Base-by-base conservation (phyloP, 2,113 vertebrate species). In the Lates calcarifer region DNA sequence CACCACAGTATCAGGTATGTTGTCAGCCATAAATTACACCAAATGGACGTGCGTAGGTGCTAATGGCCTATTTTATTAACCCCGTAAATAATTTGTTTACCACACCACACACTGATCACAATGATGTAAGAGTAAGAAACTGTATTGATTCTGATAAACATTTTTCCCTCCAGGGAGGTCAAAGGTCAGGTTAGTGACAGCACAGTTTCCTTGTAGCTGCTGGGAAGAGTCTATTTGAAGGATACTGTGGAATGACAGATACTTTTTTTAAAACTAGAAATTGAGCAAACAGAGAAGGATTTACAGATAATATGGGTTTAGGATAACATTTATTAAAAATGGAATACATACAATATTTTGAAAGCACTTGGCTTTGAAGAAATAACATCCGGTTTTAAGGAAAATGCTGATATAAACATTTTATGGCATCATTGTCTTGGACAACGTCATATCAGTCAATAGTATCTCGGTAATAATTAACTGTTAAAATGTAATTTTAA, bases 1-100 rank as follows among this genome's bases (percentile, higher is more conserved):
- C 80, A 77, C 31, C 41, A 4, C 53, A 39, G 74, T 84, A 58
- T 73, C 75, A 64, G 62, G n/a, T 86, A 69, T 13, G 22, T 76
- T 56, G 67, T 61, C 66, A 39, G 28, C 57, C 28, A 74, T 80
- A 43, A 80, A 83, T 68, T 56, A 78, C 31, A 68, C 49, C 64
- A 75, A 78, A 71, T 22, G 9, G 0, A 22, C 4, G 5, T 51
- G 67, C 5, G 10, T 43, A 39, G 14, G 37, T 57, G 80, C 57
- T 68, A 56, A 79, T 9, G 53, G 11, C 39, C 35, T 60, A 33
- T 33, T 67, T 79, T 9, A 63, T 70, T 29, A 39, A 33, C 22
- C 56, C 55, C 55, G 56, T 28, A 28, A 61, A 78, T 73, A 14
- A 61, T 49, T 39, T 39, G 57, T 41, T 45, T 6, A 26, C 6